Evolutionary conservation across 1,140 invertebrate genomes (phyloP).

Genomic region (Macrobrachium nipponense): DNA sequence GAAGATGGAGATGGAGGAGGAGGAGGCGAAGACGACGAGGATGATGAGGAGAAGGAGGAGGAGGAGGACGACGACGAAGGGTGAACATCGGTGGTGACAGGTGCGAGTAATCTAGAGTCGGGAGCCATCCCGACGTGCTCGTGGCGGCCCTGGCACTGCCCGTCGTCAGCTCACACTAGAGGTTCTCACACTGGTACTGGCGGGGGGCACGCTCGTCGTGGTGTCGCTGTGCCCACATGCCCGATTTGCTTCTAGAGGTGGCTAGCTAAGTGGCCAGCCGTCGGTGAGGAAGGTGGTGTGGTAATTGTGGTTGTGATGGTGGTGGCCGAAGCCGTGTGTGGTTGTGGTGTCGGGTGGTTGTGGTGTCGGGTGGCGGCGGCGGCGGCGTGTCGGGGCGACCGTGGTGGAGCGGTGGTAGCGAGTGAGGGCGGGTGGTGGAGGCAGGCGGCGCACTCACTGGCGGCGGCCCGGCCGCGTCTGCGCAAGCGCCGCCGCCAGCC

Average conservation of each 20-base stretch:
- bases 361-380: too few relatives aligned
- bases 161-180: conserved; percentile 53
- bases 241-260: conserved; percentile 41
- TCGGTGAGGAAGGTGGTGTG: conserved; percentile 46
- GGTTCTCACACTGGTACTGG: conserved; percentile 56
- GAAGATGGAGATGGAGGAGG: neutral
- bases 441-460: conserved; percentile 21
- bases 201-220: conserved; percentile 36
- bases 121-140: conserved; percentile 46
- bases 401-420: conserved; percentile 54
- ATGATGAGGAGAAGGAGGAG: neutral
- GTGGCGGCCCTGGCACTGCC: conserved; percentile 28
- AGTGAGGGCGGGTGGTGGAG: conserved; percentile 46
- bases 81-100: conserved; percentile 24
- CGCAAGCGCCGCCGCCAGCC: conserved; percentile 25
- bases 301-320: conserved; percentile 46
- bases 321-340: conserved; percentile 30
- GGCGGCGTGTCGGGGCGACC: conserved; percentile 50
- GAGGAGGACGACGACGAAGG: conserved; percentile 17
- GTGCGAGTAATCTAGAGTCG: conserved; percentile 56
- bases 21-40: neutral
- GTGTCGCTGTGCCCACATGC: conserved; percentile 49
- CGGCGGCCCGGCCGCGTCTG: neutral
- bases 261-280: conserved; percentile 50
- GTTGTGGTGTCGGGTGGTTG: conserved; percentile 57